phyloP scores from a whole-genome alignment of 2,797 vertebrate species.

The Gallinago stenura region DNA sequence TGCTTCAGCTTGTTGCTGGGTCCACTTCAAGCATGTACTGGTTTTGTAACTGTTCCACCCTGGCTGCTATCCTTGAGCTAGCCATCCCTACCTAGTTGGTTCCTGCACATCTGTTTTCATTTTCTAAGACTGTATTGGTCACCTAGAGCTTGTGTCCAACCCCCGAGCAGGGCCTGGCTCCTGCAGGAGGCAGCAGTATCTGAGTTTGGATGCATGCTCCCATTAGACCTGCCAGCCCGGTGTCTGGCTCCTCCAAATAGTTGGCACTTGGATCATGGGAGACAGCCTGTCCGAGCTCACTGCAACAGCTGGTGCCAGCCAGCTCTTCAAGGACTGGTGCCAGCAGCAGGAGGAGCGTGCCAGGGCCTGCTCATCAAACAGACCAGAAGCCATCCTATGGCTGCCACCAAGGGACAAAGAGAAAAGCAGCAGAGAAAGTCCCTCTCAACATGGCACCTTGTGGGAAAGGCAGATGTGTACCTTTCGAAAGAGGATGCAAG shows the following conservation, averaged over 20 bases:
- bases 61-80: not conserved
- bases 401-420: not conserved
- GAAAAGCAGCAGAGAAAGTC: not conserved
- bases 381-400: not conserved
- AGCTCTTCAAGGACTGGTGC: constrained; percentile 4
- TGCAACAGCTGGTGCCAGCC: constrained; percentile 64
- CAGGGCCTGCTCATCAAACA: constrained; percentile 4
- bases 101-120: not conserved
- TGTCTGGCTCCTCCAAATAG: constrained; percentile 27
- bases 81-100: not conserved
- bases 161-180: not conserved
- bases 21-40: accelerated
- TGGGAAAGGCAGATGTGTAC: not conserved
- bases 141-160: not conserved
- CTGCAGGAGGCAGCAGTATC: not conserved
- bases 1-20: not conserved
- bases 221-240: not conserved
- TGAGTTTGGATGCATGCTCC: not conserved
- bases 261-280: constrained; percentile 10
- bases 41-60: not conserved
- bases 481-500: not conserved
- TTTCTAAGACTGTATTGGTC: not conserved
- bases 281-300: not conserved
- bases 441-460: not conserved
- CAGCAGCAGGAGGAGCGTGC: not conserved